Evolutionary conservation across 2,113 vertebrate species (phyloP).

Genomic region (Eptesicus fuscus): DNA sequence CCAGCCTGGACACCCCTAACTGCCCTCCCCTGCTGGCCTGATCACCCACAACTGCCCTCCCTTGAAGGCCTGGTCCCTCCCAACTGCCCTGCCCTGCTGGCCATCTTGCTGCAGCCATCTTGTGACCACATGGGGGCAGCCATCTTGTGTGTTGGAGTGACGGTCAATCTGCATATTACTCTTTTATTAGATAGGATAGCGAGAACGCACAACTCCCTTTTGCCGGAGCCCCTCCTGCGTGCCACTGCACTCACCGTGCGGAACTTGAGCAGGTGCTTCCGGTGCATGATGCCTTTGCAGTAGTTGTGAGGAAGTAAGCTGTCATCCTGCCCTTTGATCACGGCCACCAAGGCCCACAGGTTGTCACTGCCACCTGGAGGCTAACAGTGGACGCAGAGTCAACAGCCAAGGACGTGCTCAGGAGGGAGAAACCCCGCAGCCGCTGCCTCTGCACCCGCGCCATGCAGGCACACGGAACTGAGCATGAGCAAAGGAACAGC

Average conservation of each 20-base stretch:
- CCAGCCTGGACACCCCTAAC: too few species aligned
- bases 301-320: constrained; percentile 95
- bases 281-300: constrained; percentile 95
- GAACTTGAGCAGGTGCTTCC: constrained; percentile 94
- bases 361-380: constrained; percentile 95
- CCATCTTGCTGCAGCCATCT: too few species aligned
- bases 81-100: too few species aligned
- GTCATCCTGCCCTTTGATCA: constrained; percentile 95
- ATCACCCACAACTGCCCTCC: too few species aligned
- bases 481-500: background rate
- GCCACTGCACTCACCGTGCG: constrained; percentile 86
- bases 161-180: too few species aligned
- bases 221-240: background rate
- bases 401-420: background rate
- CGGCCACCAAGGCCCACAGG: constrained; percentile 95
- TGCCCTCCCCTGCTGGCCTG: too few species aligned
- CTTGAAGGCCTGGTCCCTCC: too few species aligned
- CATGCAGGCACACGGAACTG: background rate
- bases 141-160: too few species aligned
- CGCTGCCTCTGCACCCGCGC: background rate
- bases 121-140: too few species aligned
- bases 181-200: background rate
- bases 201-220: background rate
- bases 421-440: background rate
- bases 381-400: constrained; percentile 75